Conservation (phyloP, 2,888 invertebrate genomes). For the Orchesellides sinensis region DNA sequence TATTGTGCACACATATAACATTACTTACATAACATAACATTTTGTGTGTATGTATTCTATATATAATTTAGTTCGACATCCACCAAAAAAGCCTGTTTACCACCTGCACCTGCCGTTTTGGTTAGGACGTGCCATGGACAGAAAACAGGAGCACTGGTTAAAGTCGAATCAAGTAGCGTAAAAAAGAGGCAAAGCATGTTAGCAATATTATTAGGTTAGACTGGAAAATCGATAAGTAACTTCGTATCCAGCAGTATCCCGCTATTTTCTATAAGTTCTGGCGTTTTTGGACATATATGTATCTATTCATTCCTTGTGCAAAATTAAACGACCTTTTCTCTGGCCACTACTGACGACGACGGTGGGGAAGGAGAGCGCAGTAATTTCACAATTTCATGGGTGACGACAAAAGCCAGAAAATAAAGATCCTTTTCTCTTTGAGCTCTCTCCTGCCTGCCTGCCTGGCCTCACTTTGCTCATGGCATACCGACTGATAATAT, state of each 20-base stretch:
- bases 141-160: conserved; percentile 12
- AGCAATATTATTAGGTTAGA: conserved; percentile 22
- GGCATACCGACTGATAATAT: neutral
- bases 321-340: conserved; percentile 17
- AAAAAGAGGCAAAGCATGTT: neutral
- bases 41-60: too few relatives aligned
- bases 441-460: too few relatives aligned
- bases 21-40: too few relatives aligned
- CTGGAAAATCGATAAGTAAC: conserved; percentile 46
- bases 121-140: neutral
- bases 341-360: neutral
- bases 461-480: neutral
- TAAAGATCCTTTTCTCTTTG: conserved; percentile 2
- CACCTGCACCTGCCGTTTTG: conserved; percentile 21
- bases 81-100: too few relatives aligned
- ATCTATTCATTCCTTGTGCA: conserved; percentile 22
- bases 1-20: too few relatives aligned
- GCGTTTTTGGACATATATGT: too few relatives aligned
- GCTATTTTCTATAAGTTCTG: conserved; percentile 4
- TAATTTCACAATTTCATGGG: conserved; percentile 44
- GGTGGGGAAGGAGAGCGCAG: neutral
- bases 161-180: conserved; percentile 12
- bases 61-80: too few relatives aligned
- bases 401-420: conserved; percentile 19
- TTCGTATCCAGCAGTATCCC: neutral